A percentile compares a stretch with the other conserved stretches of the same genome.
These are phyloP conservation scores for Congeria kusceri DNA, from an alignment of 2,888 invertebrate species.

Conservation along the genomic window DNA sequence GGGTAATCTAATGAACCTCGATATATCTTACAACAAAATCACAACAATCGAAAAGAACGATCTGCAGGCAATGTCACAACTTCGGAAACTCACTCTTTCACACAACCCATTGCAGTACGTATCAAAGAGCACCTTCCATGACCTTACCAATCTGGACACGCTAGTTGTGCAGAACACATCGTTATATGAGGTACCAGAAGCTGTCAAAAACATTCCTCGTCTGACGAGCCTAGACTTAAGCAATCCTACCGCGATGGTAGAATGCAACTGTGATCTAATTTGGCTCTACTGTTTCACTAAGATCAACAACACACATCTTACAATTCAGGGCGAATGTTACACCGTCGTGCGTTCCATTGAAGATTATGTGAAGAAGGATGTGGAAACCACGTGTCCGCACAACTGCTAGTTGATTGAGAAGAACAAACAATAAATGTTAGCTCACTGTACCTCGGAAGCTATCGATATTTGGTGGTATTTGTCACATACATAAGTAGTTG, in stretches of 20 bases:
- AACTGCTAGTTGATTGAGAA: too few relatives aligned
- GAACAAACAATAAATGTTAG: too few relatives aligned
- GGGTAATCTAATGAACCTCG: slow-evolving; percentile 39
- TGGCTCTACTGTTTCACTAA: slow-evolving; percentile 60
- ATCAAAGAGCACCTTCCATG: slow-evolving; percentile 61
- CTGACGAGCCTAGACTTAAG: slow-evolving; percentile 34
- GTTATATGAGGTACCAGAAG: slow-evolving; percentile 57
- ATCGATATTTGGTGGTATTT: too few relatives aligned
- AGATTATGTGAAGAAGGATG: slow-evolving; percentile 15
- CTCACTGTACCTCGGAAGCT: too few relatives aligned
- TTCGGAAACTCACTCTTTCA: slow-evolving; percentile 45
- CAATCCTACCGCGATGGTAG: slow-evolving; percentile 21
- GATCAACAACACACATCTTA: slow-evolving; percentile 46
- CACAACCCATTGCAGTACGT: slow-evolving; percentile 62
- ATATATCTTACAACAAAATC: slow-evolving; percentile 64
- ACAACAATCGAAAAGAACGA: slow-evolving; percentile 67
- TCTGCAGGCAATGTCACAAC: slow-evolving; percentile 37
- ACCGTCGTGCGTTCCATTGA: slow-evolving; percentile 37
- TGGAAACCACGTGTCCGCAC: not conserved
- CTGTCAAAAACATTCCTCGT: slow-evolving; percentile 47
- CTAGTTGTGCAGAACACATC: slow-evolving; percentile 46
- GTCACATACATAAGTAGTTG: too few relatives aligned
- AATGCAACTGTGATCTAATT: slow-evolving; percentile 60
- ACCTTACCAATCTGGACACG: slow-evolving; percentile 31
- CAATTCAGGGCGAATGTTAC: slow-evolving; percentile 44